Conservation (phyloP, 2,797 vertebrate genomes). For the Leucoraja ocellata region DNA sequence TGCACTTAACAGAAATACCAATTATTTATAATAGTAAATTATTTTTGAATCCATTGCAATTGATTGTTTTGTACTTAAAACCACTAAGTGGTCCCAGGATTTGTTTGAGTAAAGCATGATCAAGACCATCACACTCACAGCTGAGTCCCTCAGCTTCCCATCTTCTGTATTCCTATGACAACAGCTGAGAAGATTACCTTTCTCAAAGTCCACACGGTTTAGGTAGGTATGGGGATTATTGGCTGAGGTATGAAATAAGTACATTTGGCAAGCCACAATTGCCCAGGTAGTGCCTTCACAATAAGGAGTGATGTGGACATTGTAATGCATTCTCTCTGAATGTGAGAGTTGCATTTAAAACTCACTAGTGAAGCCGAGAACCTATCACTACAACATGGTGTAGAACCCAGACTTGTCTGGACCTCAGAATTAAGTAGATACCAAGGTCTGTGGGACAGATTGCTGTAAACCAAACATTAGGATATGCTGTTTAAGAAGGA, state of each 20-base stretch:
- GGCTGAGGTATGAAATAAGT: background rate
- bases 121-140: background rate
- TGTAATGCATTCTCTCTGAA: background rate
- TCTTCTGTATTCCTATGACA: background rate
- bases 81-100: background rate
- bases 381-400: background rate
- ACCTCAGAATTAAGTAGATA: background rate
- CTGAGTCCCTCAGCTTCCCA: background rate
- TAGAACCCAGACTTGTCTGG: background rate
- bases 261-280: background rate
- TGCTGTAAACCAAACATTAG: background rate
- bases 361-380: background rate
- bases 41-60: background rate
- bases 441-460: background rate
- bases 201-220: background rate
- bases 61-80: too few species aligned
- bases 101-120: background rate
- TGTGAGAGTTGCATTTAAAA: background rate
- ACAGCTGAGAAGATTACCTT: background rate
- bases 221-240: too few species aligned
- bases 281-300: background rate
- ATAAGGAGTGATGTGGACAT: background rate
- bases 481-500: background rate
- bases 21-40: background rate
- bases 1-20: background rate